Conservation (phyloP, 2,797 vertebrate genomes). For the Sebastes dallii region DNA sequence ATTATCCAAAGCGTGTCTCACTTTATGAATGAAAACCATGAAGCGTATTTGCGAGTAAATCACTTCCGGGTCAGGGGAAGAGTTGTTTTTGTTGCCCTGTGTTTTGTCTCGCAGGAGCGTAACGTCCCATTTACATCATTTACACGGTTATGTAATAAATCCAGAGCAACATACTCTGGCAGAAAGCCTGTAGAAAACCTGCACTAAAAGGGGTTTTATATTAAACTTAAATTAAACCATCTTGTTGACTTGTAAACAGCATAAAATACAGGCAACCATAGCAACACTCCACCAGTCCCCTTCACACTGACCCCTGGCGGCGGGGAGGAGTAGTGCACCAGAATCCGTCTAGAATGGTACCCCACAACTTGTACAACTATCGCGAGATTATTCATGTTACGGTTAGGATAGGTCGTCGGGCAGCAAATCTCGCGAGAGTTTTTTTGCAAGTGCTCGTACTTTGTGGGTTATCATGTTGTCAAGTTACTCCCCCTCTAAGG, state of each 20-base stretch:
- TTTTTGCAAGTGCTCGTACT: accelerated
- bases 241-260: not conserved
- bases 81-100: not conserved
- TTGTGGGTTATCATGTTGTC: not conserved
- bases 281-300: too few species aligned
- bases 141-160: accelerated
- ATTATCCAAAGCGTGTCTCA: not conserved
- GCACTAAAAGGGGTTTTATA: accelerated
- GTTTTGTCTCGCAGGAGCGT: not conserved
- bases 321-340: not conserved
- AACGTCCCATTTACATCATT: not conserved
- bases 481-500: too few species aligned
- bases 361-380: not conserved
- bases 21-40: not conserved
- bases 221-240: accelerated
- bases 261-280: not conserved
- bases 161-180: not conserved
- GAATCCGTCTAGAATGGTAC: not conserved
- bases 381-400: not conserved
- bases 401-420: not conserved
- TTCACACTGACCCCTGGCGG: slow-evolving; percentile 21
- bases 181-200: not conserved
- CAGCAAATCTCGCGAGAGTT: too few species aligned
- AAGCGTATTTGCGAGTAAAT: not conserved
- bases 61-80: slow-evolving; percentile 44